Evolutionary conservation across 2,888 invertebrate genomes (phyloP), one percentile per base, ranked within the genome.

Genomic region (Disparrhopalites patrizii): DNA sequence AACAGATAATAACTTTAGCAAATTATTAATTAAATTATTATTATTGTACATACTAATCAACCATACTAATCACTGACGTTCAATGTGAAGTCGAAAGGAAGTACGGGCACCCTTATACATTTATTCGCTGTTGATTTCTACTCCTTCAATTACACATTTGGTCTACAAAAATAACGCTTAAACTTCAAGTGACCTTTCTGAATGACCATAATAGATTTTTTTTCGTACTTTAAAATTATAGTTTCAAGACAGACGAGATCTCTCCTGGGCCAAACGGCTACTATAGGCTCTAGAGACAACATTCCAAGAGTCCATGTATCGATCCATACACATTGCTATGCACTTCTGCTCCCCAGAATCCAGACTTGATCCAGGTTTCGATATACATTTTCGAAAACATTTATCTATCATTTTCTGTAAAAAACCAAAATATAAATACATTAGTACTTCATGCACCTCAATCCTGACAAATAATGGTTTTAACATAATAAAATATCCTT

Each of bases 261-360:
- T 25, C 28, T 52, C 52, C 18, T 52, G 52, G 5, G 25, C 13
- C 27, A 52, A 28, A 3, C 52, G 52, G n/a, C 30, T 52, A 1
- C 27, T 47, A 79, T 96, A 96, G 0, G 94, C 87, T 80, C 89
- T 87, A 13, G 93, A 92, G 13, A 97, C 93, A 62, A 94, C 82
- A 81, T 94, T 93, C 89, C 92, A 95, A 2, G 94, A 87, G 78
- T 98, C 97, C 91, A 96, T 92, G 54, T 66, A 75, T 77, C 97
- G 85, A 80, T 97, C 97, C 95, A 96, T 95, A 79, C 97, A 97
- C 91, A 95, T 94, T 0, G 93, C 91, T 75, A 97, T 85, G 79
- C 96, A 97, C 87, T 93, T 95, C 87, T 96, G 87, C 57, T 75
- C 75, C 47, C 70, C 63, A 23, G 70, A 68, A 33, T 75, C 75